Evolutionary conservation across 2,797 vertebrate genomes (phyloP), one percentile per base, ranked within the genome.

Genomic region (Gallinago nigripennis): DNA sequence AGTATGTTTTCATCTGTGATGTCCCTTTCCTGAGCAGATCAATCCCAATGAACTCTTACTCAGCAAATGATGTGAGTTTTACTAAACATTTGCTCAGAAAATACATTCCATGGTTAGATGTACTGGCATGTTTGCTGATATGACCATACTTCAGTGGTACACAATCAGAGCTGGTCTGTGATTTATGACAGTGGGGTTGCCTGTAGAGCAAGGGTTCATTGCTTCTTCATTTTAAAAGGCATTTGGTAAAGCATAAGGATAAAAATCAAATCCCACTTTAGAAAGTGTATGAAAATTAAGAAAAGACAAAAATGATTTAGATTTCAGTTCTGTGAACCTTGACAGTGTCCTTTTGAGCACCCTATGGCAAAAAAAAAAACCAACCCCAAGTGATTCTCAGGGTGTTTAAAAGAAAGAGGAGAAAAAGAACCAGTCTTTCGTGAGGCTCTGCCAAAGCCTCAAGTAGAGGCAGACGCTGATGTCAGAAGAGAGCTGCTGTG

Each of bases 401-500:
- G 53, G 58, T 94, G 69, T 68, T 86, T 84, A 66, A 95, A 83
- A 86, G 73, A 88, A 81, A 35, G 64, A 37, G 82, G 80, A 92
- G 66, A 72, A 85, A 57, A 43, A 89, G 39, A 94, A 39, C 76
- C 92, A 93, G 46, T 80, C 84, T 79, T 93, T 64, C 33, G 63
- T 31, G 70, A 92, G 56, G 43, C 68, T 90, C 84, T 96, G 94
- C 96, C 96, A 96, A 96, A 96, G 92, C 89, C 87, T 88, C 82
- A 25, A 95, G 88, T 87, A 79, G 89, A 95, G 90, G 90, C 94
- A 96, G 96, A 93, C 83, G 11, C 85, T 96, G 90, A 94, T 96
- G 96, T 96, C 92, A 94, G 94, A 97, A 86, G 86, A 53, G 73
- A 88, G 78, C 90, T 96, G 94, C 94, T 82, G 87, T 76, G 90